phyloP scores from a whole-genome alignment of 2,113 vertebrate genomes.

The Oncorhynchus tshawytscha region DNA sequence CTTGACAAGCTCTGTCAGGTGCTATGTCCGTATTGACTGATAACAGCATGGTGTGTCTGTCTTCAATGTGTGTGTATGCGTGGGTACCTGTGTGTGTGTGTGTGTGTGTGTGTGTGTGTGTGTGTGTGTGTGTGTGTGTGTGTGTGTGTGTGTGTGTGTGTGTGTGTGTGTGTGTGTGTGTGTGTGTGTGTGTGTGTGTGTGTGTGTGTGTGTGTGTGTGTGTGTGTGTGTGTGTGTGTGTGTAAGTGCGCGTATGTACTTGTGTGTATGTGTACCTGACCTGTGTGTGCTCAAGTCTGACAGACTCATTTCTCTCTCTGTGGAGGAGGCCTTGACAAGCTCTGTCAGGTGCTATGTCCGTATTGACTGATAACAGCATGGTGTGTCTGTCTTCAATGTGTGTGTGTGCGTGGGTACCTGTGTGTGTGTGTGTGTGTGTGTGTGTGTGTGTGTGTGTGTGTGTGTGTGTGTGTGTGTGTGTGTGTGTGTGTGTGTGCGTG shows the following conservation, averaged over 20 bases:
- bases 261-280: not conserved
- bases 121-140: not conserved
- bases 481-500: not conserved
- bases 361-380: conserved; percentile 17
- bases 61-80: not conserved
- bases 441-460: not conserved
- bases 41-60: conserved; percentile 4
- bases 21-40: conserved; percentile 9
- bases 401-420: not conserved
- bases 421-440: not conserved
- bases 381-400: not conserved
- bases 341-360: not conserved
- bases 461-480: not conserved
- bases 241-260: not conserved
- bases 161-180: too few species aligned
- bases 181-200: too few species aligned
- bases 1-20: conserved; percentile 7
- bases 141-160: too few species aligned
- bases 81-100: not conserved
- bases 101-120: not conserved
- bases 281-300: too few species aligned
- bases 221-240: not conserved
- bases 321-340: conserved; percentile 2
- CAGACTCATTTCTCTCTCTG: not conserved
- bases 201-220: too few species aligned